Evolutionary conservation across 2,797 vertebrate genomes (phyloP).

Genomic region (Pantherophis alleghaniensis): DNA sequence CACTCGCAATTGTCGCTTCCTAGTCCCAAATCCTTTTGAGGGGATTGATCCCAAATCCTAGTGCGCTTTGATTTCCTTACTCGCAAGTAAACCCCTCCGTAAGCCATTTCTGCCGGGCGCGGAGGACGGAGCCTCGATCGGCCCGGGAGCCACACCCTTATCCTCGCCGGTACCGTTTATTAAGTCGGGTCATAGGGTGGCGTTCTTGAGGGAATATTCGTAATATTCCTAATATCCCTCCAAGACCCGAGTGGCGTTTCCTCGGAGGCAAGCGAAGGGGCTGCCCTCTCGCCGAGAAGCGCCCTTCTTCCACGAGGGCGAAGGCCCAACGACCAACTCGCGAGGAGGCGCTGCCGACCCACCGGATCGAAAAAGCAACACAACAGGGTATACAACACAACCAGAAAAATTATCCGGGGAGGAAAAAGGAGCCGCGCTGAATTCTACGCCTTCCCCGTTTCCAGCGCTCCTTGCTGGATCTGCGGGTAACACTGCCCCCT

Average conservation of each 20-base stretch:
- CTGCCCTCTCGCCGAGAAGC: not conserved
- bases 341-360: not conserved
- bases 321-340: not conserved
- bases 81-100: too few relatives aligned
- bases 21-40: not conserved
- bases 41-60: not conserved
- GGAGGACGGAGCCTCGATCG: too few relatives aligned
- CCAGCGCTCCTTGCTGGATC: not conserved
- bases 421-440: not conserved
- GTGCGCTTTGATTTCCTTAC: not conserved
- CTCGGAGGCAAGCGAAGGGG: not conserved
- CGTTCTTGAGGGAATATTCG: too few relatives aligned
- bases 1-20: not conserved
- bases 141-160: too few relatives aligned
- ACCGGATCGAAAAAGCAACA: not conserved
- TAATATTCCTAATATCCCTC: not conserved
- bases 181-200: too few relatives aligned
- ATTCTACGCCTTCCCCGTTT: not conserved
- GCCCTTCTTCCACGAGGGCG: not conserved
- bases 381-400: not conserved
- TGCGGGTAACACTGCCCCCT: too few relatives aligned
- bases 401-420: too few relatives aligned
- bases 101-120: too few relatives aligned
- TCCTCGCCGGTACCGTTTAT: too few relatives aligned
- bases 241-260: not conserved